phyloP scores from a whole-genome alignment of 2,113 vertebrate species.

The Pseudopodoces humilis region DNA sequence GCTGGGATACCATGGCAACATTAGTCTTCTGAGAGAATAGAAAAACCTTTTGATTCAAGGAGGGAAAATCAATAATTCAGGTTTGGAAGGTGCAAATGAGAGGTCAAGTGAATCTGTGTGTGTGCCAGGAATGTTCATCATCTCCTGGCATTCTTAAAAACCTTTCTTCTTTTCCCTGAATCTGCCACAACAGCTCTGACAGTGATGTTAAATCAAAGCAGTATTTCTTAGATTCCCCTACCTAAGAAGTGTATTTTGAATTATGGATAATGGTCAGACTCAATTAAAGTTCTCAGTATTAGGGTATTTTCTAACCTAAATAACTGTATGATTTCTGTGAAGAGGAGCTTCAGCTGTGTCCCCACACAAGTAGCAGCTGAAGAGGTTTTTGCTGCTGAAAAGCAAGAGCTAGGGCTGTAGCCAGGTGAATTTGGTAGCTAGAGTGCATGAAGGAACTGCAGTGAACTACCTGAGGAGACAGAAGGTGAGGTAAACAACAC shows the following conservation, averaged over 20 bases:
- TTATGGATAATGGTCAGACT: rapidly evolving
- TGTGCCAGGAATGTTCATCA: neutral
- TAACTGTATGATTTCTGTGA: neutral
- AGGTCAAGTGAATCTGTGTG: neutral
- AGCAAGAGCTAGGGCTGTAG: neutral
- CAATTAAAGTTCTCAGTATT: neutral
- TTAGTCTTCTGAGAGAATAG: neutral
- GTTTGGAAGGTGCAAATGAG: neutral
- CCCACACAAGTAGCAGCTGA: neutral
- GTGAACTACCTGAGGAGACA: neutral
- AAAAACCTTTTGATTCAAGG: neutral
- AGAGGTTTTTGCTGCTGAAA: neutral
- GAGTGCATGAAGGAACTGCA: neutral
- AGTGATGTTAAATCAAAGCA: neutral
- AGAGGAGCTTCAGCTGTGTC: neutral
- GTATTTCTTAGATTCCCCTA: neutral
- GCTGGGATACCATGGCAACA: neutral
- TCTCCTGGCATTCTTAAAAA: neutral
- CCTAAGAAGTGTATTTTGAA: neutral
- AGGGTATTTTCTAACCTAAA: neutral
- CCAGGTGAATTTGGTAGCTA: neutral
- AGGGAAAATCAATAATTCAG: neutral
- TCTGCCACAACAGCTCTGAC: neutral
- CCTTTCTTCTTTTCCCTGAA: neutral
- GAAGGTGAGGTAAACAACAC: neutral